Percentiles rank a stretch among this genome's conserved stretches.
Evolutionary conservation across 2,888 invertebrate genomes (phyloP).

Genomic region (Hydrotaea cyrtoneurina): DNA sequence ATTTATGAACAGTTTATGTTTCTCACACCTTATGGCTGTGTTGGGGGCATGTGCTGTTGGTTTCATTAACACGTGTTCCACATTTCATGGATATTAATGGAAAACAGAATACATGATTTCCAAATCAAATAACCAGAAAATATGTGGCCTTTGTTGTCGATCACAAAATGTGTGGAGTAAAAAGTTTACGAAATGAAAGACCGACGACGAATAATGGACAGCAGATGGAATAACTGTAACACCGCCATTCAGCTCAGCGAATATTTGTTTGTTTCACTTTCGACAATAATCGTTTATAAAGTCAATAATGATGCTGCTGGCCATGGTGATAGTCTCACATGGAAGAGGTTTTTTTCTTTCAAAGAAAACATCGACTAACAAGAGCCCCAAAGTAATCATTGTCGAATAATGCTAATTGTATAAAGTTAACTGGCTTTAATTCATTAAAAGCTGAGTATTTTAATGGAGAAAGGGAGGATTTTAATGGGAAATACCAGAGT

Average conservation of each 20-base stretch:
- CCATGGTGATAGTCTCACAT: neutral
- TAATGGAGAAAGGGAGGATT: constrained; percentile 5
- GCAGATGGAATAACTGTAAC: constrained; percentile 18
- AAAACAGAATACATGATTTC: constrained; percentile 6
- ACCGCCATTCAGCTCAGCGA: constrained; percentile 8
- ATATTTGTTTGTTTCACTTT: constrained; percentile 53
- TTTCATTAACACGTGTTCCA: constrained; percentile 21
- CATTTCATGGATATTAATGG: constrained; percentile 34
- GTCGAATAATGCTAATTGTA: constrained; percentile 30
- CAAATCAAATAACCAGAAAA: constrained; percentile 17
- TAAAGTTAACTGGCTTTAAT: constrained; percentile 28
- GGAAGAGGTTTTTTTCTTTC: neutral
- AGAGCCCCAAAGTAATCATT: constrained; percentile 6
- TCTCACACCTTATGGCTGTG: neutral
- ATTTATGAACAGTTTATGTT: constrained; percentile 1
- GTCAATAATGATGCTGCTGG: constrained; percentile 38
- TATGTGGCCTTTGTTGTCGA: constrained; percentile 8
- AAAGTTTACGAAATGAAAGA: constrained; percentile 17
- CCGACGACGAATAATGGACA: neutral
- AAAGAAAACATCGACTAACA: neutral
- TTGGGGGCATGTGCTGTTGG: constrained; percentile 8
- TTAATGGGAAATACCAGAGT: neutral
- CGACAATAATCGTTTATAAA: constrained; percentile 51
- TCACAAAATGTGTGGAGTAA: constrained; percentile 23
- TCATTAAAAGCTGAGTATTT: constrained; percentile 20